These are phyloP conservation scores for Dromaius novaehollandiae DNA, from an alignment of 2,113 vertebrate genomes.

Conservation along the genomic window DNA sequence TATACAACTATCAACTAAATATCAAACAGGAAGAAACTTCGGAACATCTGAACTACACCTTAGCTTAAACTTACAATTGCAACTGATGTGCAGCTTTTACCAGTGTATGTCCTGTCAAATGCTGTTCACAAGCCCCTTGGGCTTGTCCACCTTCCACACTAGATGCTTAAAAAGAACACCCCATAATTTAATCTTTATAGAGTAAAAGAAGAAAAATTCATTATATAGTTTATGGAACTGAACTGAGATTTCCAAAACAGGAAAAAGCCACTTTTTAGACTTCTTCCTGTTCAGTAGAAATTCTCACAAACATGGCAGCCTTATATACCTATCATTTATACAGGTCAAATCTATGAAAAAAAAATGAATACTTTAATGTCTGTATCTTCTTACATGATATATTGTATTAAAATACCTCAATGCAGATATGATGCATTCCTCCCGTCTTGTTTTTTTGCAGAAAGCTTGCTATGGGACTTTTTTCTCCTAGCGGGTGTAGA, in stretches of 20 bases:
- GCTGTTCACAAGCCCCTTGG: background rate
- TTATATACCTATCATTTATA: background rate
- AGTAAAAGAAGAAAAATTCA: background rate
- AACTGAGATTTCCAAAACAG: background rate
- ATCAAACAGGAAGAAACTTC: background rate
- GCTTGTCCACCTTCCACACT: background rate
- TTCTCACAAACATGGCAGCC: background rate
- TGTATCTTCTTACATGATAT: background rate
- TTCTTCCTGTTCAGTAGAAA: background rate
- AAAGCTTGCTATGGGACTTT: slow-evolving; percentile 91
- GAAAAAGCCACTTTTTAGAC: background rate
- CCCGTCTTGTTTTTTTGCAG: slow-evolving; percentile 92
- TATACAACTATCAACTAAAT: background rate
- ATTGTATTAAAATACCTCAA: slow-evolving; percentile 83
- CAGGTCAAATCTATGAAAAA: background rate
- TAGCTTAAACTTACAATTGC: background rate
- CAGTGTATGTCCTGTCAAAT: background rate
- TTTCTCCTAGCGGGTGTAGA: slow-evolving; percentile 90
- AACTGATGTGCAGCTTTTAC: background rate
- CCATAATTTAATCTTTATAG: background rate
- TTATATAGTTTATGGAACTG: background rate
- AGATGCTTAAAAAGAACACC: background rate
- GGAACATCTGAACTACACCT: background rate
- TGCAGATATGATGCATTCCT: slow-evolving; percentile 97
- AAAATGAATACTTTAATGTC: background rate